A percentile compares a stretch with the other conserved stretches of the same genome.
These are phyloP conservation scores for Monomorium pharaonis DNA, from an alignment of 1,140 invertebrate genomes.

Conservation along the genomic window DNA sequence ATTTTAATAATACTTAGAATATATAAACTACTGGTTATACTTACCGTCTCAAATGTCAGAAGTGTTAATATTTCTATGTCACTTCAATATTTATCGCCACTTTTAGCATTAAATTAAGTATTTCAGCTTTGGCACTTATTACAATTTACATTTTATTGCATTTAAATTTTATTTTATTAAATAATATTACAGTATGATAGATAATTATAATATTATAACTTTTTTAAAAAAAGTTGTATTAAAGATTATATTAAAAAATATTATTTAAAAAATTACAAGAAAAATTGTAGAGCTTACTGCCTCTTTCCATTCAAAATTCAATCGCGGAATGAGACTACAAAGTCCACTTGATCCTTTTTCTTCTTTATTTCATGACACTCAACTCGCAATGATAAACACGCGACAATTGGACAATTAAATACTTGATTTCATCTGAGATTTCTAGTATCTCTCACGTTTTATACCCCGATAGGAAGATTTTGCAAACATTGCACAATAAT, in stretches of 20 bases:
- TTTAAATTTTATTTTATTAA: background rate
- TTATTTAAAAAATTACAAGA: background rate
- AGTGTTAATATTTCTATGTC: background rate
- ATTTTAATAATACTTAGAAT: background rate
- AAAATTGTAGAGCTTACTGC: background rate
- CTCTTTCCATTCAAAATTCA: background rate
- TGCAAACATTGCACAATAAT: no score
- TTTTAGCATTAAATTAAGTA: background rate
- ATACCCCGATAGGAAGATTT: no score
- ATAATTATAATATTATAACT: no score
- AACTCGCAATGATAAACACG: no score
- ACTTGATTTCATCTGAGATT: no score
- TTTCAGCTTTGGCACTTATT: background rate
- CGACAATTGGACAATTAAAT: no score
- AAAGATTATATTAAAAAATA: no score
- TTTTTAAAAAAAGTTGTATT: no score
- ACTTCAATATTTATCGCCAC: background rate
- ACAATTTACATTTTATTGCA: background rate
- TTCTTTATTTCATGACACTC: no score
- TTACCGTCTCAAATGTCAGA: background rate
- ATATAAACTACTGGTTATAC: background rate
- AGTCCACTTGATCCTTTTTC: no score
- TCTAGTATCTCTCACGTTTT: no score
- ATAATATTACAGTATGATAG: background rate
- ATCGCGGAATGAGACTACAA: no score